Evolutionary conservation across 1,140 invertebrate genomes (phyloP).

Genomic region (Saxidomus purpurata): DNA sequence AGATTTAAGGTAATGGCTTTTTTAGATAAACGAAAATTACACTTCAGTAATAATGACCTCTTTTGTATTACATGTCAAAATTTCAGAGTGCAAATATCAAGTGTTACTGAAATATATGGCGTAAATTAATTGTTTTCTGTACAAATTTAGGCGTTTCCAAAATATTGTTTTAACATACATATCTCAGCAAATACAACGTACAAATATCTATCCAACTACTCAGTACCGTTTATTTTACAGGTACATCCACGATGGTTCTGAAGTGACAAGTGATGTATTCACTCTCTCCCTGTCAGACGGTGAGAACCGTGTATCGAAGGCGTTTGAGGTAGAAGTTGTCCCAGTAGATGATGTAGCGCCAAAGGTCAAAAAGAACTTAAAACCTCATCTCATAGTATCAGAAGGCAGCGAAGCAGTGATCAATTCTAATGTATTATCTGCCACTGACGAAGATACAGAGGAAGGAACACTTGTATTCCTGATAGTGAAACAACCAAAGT

Average conservation of each 20-base stretch:
- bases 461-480: slow-evolving; percentile 84
- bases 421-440: slow-evolving; percentile 83
- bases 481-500: slow-evolving; percentile 84
- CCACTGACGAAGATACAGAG: slow-evolving; percentile 85
- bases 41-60: too few species aligned
- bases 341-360: slow-evolving; percentile 86
- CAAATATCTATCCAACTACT: too few species aligned
- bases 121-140: too few species aligned
- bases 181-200: too few species aligned
- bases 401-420: slow-evolving; percentile 84
- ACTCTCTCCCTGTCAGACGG: slow-evolving; percentile 85
- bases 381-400: slow-evolving; percentile 79
- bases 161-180: too few species aligned
- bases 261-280: slow-evolving; percentile 83
- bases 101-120: too few species aligned
- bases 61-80: too few species aligned
- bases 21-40: too few species aligned
- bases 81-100: too few species aligned
- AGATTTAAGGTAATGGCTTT: slow-evolving; percentile 78
- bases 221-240: slow-evolving; percentile 76
- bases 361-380: slow-evolving; percentile 77
- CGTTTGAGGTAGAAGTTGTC: slow-evolving; percentile 84
- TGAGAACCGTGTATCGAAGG: slow-evolving; percentile 83
- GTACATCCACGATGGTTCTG: slow-evolving; percentile 86
- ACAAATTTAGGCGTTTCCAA: too few species aligned